Percentiles rank a stretch among this genome's conserved stretches.
These are phyloP conservation scores for Trypoxylus dichotomus DNA, from an alignment of 1,140 invertebrate genomes.

Conservation along the genomic window DNA sequence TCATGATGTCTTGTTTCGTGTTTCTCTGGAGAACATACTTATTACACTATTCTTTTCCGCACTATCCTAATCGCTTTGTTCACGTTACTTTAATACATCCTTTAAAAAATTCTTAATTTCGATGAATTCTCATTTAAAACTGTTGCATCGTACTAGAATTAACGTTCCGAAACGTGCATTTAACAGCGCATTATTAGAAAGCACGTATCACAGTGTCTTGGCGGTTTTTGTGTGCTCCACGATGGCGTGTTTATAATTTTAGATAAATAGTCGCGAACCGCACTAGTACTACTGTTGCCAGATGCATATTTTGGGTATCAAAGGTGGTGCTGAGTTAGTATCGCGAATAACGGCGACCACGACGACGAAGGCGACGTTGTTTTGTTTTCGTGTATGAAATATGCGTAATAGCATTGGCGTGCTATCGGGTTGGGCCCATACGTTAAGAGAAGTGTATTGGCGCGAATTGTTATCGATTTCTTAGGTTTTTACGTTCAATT, in stretches of 20 bases:
- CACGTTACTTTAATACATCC: too few species aligned
- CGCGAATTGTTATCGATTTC: too few species aligned
- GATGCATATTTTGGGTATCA: constrained; percentile 17
- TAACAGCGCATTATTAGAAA: not conserved
- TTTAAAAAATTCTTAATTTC: not conserved
- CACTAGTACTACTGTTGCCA: constrained; percentile 6
- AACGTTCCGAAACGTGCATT: not conserved
- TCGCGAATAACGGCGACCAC: constrained; percentile 6
- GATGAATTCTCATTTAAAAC: not conserved
- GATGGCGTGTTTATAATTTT: constrained; percentile 18
- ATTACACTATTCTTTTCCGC: not conserved
- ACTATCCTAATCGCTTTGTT: not conserved
- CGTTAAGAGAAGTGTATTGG: not conserved
- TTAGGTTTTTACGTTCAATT: too few species aligned
- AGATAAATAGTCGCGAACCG: constrained; percentile 8
- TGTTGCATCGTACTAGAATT: not conserved
- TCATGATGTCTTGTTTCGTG: constrained; percentile 7
- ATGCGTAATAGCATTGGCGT: not conserved
- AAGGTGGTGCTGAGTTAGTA: not conserved
- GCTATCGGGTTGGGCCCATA: not conserved
- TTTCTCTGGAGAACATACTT: not conserved
- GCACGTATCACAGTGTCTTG: not conserved
- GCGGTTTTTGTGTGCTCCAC: not conserved
- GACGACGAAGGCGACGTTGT: not conserved
- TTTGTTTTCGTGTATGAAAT: not conserved